These are phyloP conservation scores for Trematomus loennbergii DNA, from an alignment of 2,113 vertebrate genomes.

Conservation along the genomic window DNA sequence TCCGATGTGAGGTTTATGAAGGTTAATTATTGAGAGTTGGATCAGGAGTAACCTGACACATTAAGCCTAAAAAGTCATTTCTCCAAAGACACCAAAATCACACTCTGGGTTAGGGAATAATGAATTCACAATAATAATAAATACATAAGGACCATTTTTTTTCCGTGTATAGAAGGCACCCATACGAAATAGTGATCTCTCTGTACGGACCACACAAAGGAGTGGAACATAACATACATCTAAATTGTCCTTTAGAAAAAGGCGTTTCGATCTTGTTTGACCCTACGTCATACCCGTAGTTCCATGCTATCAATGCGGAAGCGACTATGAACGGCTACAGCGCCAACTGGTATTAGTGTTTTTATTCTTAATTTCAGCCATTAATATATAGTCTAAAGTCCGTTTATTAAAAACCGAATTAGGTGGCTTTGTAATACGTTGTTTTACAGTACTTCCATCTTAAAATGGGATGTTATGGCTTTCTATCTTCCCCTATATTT, in stretches of 20 bases:
- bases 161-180: too few species aligned
- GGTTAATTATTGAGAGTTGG: too few species aligned
- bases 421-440: neutral
- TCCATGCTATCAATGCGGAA: conserved; percentile 64
- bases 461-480: neutral
- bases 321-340: conserved; percentile 10
- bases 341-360: conserved; percentile 11
- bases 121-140: too few species aligned
- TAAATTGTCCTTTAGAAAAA: neutral
- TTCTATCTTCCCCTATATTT: neutral
- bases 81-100: too few species aligned
- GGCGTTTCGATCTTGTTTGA: conserved; percentile 37
- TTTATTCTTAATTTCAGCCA: conserved; percentile 3
- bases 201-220: too few species aligned
- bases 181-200: too few species aligned
- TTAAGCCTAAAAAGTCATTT: too few species aligned
- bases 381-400: neutral
- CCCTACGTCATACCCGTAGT: conserved; percentile 52
- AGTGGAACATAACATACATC: too few species aligned
- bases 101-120: too few species aligned
- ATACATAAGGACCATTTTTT: too few species aligned
- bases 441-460: neutral
- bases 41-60: too few species aligned
- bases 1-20: too few species aligned
- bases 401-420: neutral